Conservation (phyloP, 2,888 invertebrate genomes). For the Chymomyza procnemis region DNA sequence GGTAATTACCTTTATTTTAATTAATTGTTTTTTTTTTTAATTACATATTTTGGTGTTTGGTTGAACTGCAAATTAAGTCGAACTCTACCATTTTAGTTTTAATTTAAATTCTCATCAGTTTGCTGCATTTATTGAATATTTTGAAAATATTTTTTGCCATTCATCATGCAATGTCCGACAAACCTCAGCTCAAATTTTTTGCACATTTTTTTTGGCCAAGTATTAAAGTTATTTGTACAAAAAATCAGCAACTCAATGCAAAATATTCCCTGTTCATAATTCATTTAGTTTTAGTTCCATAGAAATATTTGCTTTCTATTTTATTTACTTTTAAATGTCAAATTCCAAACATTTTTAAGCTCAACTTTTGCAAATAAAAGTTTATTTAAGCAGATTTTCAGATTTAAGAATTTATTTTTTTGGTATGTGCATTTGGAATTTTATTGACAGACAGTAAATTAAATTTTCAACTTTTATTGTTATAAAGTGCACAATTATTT, state of each 20-base stretch:
- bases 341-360: neutral
- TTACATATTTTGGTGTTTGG: conserved; percentile 3
- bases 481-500: neutral
- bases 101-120: neutral
- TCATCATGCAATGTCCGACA: neutral
- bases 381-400: neutral
- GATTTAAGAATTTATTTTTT: neutral
- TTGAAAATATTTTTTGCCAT: neutral
- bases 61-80: neutral
- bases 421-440: neutral
- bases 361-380: neutral
- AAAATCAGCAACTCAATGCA: neutral
- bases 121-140: no score
- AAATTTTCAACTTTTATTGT: neutral
- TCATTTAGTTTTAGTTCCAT: neutral
- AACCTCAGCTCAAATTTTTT: neutral
- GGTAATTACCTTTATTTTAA: conserved; percentile 59
- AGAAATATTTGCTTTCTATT: neutral
- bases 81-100: neutral
- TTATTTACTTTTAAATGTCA: neutral
- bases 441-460: neutral
- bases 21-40: neutral
- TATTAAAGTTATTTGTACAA: neutral
- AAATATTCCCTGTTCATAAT: neutral
- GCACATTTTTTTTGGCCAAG: neutral